Base-by-base conservation (phyloP, 2,888 invertebrate genomes). In the Phania funesta region DNA sequence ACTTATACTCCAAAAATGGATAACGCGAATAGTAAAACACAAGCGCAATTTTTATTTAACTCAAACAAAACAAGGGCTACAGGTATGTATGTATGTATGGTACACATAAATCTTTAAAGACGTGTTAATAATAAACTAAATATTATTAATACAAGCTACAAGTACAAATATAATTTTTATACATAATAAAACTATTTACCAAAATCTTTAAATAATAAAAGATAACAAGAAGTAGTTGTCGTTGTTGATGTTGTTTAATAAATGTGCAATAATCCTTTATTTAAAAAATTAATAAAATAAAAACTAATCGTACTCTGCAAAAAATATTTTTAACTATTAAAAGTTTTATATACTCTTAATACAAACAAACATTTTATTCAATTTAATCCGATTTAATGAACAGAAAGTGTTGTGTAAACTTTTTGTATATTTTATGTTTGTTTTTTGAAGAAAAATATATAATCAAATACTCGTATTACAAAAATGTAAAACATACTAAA, bases 171-270 rank as follows among this genome's bases (percentile, higher is more conserved):
- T 67, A 71, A 46, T 35, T 68, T 56, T 48, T 54, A 62, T 35
- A 41, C 44, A 77, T 73, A 74, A 77, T 26, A 67, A 62, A 82
- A 65, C 41, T 52, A 75, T 44, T 60, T 74, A 71, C 38, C 35
- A 68, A 58, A 83, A 20, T 44, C 18, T 58, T 75, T 74, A 60
- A 77, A 65, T 71, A 65, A 76, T 71, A 78, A 70, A 78, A 78
- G 82, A 82, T 82, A 82, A 82, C 82, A 82, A 82, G 78, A 82
- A 89, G 89, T 89, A 89, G 89, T 89, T 89, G 90, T 89, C 89
- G 89, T 89, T 89, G 89, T 89, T 89, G 89, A 89, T 89, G 89
- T 89, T 89, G 89, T 89, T 82, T 88, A 88, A 89, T 86, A 89
- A 89, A 89, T 89, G 89, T 89, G 89, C 88, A 89, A 89, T 87